Evolutionary conservation across 2,797 vertebrate genomes (phyloP), one percentile per base, ranked within the genome.

Genomic region (Cheirogaleus major): DNA sequence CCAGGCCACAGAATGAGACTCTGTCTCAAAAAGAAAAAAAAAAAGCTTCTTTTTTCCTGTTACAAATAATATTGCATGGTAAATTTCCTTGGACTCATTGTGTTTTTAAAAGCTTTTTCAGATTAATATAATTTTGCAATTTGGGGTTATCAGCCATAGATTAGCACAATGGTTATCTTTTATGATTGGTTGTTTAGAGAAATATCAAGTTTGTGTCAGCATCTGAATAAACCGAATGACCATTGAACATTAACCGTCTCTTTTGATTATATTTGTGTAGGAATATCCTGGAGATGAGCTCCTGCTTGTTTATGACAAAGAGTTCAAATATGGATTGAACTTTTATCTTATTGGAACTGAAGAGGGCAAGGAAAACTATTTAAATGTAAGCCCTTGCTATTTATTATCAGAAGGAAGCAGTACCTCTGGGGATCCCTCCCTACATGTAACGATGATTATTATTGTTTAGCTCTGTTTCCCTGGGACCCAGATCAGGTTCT

Each of bases 271-370:
- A 65, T 98, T 95, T 95, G 82, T 76, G 69, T 97, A 99, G 99
- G 99, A 99, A 50, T 99, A 99, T 95, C 99, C 99, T 89, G 99
- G 99, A 38, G 99, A 99, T 50, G 99, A 99, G 89, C 83, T 99
- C 48, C 89, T 99, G 97, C 88, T 99, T 63, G 99, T 99, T 95
- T 99, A 98, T 96, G 99, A 99, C 98, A 98, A 97, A 78, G 98
- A 99, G 70, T 99, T 99, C 95, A 99, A 98, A 82, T 99, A 99
- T 0, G 99, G 99, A 52, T 98, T 99, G 73, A 98, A 98, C 76
- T 99, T 99, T 98, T 99, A 99, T 97, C 95, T 99, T 81, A 98
- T 99, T 97, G 97, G 99, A 93, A 99, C 99, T 2, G 99, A 99
- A 94, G 99, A 99, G 81, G 99, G 99, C 82, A 99, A 99, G 95